These are phyloP conservation scores for Musca domestica DNA, from an alignment of 1,140 invertebrate species.

Conservation along the genomic window DNA sequence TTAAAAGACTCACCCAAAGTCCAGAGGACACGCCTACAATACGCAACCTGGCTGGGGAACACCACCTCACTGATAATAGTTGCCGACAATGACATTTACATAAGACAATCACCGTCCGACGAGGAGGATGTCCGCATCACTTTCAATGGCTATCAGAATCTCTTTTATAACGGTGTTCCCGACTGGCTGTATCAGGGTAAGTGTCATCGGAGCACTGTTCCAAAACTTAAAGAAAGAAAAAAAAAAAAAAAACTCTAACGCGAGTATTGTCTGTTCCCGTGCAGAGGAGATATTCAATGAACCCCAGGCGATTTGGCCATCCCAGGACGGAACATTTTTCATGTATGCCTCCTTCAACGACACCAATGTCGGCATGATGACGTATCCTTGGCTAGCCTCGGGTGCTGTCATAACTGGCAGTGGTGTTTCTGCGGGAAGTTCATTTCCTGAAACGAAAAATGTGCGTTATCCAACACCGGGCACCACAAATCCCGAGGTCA, in stretches of 20 bases:
- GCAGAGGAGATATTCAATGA: constrained; percentile 74
- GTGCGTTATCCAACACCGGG: constrained; percentile 81
- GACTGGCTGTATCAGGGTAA: constrained; percentile 93
- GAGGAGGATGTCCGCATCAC: constrained; percentile 69
- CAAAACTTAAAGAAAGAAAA: no score
- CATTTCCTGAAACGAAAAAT: constrained; percentile 72
- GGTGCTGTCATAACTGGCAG: constrained; percentile 56
- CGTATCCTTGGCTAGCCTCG: constrained; percentile 72
- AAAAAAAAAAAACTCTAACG: no score
- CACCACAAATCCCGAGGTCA: constrained; percentile 78
- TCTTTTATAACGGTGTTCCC: constrained; percentile 86
- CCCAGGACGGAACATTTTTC: constrained; percentile 74
- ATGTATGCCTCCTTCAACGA: constrained; percentile 89
- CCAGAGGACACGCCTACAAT: constrained; percentile 69
- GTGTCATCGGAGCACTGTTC: no score
- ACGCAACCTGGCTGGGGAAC: constrained; percentile 75
- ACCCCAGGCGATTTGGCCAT: constrained; percentile 80
- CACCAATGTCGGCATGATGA: constrained; percentile 70
- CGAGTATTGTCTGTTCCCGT: constrained; percentile 20
- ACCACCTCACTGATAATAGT: constrained; percentile 70
- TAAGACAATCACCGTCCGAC: constrained; percentile 67
- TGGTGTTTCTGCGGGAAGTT: constrained; percentile 47
- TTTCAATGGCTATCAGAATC: constrained; percentile 68
- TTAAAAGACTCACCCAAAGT: constrained; percentile 66
- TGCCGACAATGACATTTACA: constrained; percentile 83